These are phyloP conservation scores for Porites lutea DNA, from an alignment of 64 coral and sea anemone genomes.

Conservation along the genomic window DNA sequence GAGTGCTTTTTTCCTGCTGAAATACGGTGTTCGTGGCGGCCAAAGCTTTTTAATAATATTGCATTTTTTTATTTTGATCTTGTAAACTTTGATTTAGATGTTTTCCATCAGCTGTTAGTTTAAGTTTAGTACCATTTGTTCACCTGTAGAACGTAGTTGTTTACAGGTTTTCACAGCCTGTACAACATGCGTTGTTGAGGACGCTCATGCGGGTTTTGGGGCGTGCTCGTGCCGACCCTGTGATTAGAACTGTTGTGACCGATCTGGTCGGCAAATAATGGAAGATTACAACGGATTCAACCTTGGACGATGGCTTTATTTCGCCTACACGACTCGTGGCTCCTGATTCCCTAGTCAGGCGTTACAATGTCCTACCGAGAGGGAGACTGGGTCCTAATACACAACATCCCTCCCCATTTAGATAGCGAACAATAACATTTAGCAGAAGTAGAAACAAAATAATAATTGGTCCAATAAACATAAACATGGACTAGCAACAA, in stretches of 20 bases:
- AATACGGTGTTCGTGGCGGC: too few relatives aligned
- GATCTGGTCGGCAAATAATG: neutral
- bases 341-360: neutral
- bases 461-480: neutral
- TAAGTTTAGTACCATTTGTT: too few relatives aligned
- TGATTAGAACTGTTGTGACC: neutral
- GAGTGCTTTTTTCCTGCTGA: too few relatives aligned
- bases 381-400: neutral
- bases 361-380: neutral
- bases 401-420: neutral
- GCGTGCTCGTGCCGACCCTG: too few relatives aligned
- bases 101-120: too few relatives aligned
- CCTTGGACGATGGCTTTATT: neutral
- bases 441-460: neutral
- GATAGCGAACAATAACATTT: neutral
- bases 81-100: too few relatives aligned
- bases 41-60: too few relatives aligned
- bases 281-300: neutral
- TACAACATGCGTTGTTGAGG: too few relatives aligned
- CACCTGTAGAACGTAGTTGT: too few relatives aligned
- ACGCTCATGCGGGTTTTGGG: too few relatives aligned
- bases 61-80: too few relatives aligned
- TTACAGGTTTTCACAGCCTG: too few relatives aligned
- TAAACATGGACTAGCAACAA: neutral
- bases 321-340: neutral